These are phyloP conservation scores for Cryptus armator DNA, from an alignment of 2,888 invertebrate species.

Conservation along the genomic window DNA sequence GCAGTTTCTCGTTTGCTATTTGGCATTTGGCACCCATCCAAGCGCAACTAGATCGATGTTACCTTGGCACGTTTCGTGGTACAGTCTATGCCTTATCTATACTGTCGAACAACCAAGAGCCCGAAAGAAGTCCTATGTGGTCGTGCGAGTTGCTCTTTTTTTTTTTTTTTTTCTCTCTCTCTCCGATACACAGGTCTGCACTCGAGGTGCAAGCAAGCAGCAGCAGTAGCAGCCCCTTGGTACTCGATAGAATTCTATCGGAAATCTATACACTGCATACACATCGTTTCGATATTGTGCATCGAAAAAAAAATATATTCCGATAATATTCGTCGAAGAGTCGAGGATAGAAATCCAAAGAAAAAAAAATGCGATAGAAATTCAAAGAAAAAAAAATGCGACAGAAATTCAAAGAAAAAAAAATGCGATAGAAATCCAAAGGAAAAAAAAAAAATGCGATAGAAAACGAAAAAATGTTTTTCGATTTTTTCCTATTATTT, in stretches of 20 bases:
- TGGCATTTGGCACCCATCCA: slow-evolving; percentile 79
- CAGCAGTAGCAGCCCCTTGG: neutral
- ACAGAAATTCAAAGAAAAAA: neutral
- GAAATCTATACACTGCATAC: slow-evolving; percentile 10
- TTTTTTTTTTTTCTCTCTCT: slow-evolving; percentile 8
- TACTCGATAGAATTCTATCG: slow-evolving; percentile 11
- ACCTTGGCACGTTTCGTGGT: slow-evolving; percentile 76
- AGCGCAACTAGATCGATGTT: slow-evolving; percentile 81
- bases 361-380: neutral
- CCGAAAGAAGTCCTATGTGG: slow-evolving; percentile 48
- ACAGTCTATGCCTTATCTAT: slow-evolving; percentile 65
- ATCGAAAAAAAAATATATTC: neutral
- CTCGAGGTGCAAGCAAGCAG: slow-evolving; percentile 9
- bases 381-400: neutral
- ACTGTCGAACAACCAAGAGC: slow-evolving; percentile 46
- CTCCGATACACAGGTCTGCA: slow-evolving; percentile 25
- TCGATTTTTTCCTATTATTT: neutral
- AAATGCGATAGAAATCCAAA: neutral
- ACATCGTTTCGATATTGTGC: slow-evolving; percentile 1
- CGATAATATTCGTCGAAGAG: neutral
- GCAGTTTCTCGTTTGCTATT: slow-evolving; percentile 70
- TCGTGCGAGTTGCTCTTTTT: slow-evolving; percentile 44
- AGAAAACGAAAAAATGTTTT: neutral
- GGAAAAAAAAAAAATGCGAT: no score
- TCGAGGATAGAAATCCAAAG: neutral